Evolutionary conservation across 1,140 invertebrate species (phyloP), one percentile per base, ranked within the genome.

Genomic region (Belonocnema kinseyi): DNA sequence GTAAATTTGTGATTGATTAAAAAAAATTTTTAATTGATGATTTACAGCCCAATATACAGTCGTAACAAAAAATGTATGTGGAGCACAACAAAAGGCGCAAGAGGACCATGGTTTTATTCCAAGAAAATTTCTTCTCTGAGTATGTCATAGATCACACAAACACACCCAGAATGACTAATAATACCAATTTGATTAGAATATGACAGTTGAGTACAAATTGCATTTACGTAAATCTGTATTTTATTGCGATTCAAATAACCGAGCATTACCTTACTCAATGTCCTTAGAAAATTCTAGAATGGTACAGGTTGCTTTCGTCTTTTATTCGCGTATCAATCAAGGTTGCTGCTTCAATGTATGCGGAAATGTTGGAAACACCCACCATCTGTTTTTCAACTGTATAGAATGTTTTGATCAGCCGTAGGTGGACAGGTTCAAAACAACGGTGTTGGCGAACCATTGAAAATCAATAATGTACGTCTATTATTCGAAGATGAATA

Each of bases 391-490:
- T 79, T 79, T 71, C 74, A 13, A 56, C 51, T 72, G n/a, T 58
- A 58, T 58, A 16, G 26, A 66, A 40, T 40, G 12, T n/a, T 66
- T 66, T 66, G 61, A 46, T 16, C 21, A 66, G 50, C 7, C 75
- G 82, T 83, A 72, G 82, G 82, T 73, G 80, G 82, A 80, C 82
- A 81, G 80, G 75, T 77, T 80, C 82, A 83, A 83, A 83, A 83
- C 80, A 83, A 75, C 78, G 16, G 33, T 66, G 78, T 78, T 75
- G 61, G 70, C 77, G 74, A 73, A 56, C 74, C 74, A 53, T 56
- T 75, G 53, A 73, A 75, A 79, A 76, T 76, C 19, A 78, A 80
- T 82, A 75, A 80, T 80, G 80, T 77, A 74, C 58, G 72, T 26
- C 61, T 82, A 77, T 51, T 58, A 54, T 76, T 80, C 70, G 13